A percentile compares a stretch with the other conserved stretches of the same genome.
Conservation (phyloP, 2,888 invertebrate genomes). For the Octodonta nipae region DNA sequence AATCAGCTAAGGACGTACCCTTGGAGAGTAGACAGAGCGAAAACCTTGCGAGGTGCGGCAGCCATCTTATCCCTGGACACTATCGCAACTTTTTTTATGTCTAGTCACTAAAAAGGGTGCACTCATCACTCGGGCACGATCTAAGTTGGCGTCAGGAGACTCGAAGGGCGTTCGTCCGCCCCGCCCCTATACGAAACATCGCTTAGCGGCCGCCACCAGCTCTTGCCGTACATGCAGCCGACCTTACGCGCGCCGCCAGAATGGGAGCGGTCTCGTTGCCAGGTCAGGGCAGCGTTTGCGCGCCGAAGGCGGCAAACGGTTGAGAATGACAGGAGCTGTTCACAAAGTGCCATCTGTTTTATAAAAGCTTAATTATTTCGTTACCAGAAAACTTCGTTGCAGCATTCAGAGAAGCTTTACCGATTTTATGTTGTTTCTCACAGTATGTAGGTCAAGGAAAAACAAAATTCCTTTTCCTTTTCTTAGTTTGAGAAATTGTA, state of each 20-base stretch:
- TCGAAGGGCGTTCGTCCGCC: slow-evolving; percentile 33
- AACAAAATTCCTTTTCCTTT: too few relatives aligned
- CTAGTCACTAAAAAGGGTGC: slow-evolving; percentile 20
- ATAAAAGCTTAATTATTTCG: too few relatives aligned
- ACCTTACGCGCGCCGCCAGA: slow-evolving; percentile 42
- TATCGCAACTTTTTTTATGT: slow-evolving; percentile 13
- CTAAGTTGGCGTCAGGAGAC: slow-evolving; percentile 30
- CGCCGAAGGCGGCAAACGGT: slow-evolving; percentile 10
- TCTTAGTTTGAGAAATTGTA: too few relatives aligned
- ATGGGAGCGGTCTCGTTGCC: slow-evolving; percentile 40
- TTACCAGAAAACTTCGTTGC: too few relatives aligned
- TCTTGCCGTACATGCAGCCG: slow-evolving; percentile 34
- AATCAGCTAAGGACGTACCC: slow-evolving; percentile 23
- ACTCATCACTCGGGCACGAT: slow-evolving; percentile 26
- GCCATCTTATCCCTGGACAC: slow-evolving; percentile 29
- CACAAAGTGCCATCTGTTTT: too few relatives aligned
- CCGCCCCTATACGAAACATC: slow-evolving; percentile 37
- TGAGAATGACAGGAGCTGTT: too few relatives aligned
- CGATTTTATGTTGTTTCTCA: too few relatives aligned
- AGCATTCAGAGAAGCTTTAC: too few relatives aligned
- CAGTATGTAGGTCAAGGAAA: too few relatives aligned
- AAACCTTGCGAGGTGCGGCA: slow-evolving; percentile 26
- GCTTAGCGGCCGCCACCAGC: slow-evolving; percentile 33
- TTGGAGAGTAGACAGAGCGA: slow-evolving; percentile 22
- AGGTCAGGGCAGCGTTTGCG: slow-evolving; percentile 31